Evolutionary conservation across 2,113 vertebrate genomes (phyloP).

Genomic region (Taxidea taxus): DNA sequence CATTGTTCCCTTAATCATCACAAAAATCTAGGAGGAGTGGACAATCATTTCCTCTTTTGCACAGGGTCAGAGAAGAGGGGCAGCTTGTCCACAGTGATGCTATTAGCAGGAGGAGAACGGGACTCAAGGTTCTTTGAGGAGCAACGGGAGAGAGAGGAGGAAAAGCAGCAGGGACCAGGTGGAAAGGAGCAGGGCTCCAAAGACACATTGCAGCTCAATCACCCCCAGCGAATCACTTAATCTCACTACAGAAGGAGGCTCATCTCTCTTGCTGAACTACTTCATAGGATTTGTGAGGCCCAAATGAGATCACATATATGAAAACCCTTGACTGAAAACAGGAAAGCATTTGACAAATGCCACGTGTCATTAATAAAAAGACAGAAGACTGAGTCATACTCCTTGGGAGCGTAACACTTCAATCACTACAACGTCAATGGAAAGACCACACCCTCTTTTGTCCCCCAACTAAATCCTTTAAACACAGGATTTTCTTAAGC

Average conservation of each 20-base stretch:
- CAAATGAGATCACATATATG: not conserved
- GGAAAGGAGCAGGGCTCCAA: too few species aligned
- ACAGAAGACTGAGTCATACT: not conserved
- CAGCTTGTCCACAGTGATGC: not conserved
- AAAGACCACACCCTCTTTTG: not conserved
- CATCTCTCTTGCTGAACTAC: not conserved
- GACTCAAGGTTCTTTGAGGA: not conserved
- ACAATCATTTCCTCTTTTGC: not conserved
- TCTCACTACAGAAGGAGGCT: not conserved
- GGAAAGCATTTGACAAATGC: not conserved
- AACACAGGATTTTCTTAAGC: not conserved
- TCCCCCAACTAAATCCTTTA: not conserved
- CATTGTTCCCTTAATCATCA: not conserved
- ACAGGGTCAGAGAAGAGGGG: not conserved
- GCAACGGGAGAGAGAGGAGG: not conserved
- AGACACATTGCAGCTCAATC: not conserved
- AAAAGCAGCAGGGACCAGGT: fast-evolving
- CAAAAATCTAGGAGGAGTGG: not conserved
- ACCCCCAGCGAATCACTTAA: not conserved
- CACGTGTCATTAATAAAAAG: not conserved
- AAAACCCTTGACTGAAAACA: not conserved
- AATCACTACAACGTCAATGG: not conserved
- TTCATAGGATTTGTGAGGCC: not conserved
- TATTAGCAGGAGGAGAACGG: not conserved
- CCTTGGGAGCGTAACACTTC: not conserved